Conservation (phyloP, 2,888 invertebrate species). For the Tiphia femorata region DNA sequence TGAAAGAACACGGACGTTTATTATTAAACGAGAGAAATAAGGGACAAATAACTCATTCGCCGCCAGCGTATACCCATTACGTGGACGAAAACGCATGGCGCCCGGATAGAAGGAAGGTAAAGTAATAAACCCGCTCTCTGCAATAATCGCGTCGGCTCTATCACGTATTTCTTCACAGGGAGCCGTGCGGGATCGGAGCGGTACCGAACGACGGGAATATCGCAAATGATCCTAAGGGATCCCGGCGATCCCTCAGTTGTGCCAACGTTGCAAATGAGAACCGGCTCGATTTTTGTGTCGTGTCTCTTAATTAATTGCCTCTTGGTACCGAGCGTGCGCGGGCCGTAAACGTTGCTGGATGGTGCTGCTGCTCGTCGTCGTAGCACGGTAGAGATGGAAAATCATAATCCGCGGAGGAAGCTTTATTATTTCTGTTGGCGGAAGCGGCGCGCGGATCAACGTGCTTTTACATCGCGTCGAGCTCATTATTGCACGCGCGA, state of each 20-base stretch:
- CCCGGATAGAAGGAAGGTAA: slow-evolving; percentile 15
- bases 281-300: slow-evolving; percentile 30
- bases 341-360: slow-evolving; percentile 20
- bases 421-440: slow-evolving; percentile 20
- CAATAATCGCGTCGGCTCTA: slow-evolving; percentile 25
- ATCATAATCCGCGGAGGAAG: slow-evolving; percentile 18
- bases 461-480: slow-evolving; percentile 9
- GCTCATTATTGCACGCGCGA: slow-evolving; percentile 16
- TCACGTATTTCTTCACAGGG: slow-evolving; percentile 11
- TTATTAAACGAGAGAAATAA: too few species aligned
- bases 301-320: slow-evolving; percentile 40
- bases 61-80: slow-evolving; percentile 34
- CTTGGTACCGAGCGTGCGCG: slow-evolving; percentile 7
- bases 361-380: slow-evolving; percentile 9
- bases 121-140: slow-evolving; percentile 24
- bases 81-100: slow-evolving; percentile 23
- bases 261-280: slow-evolving; percentile 32
- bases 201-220: slow-evolving; percentile 6
- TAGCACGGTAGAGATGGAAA: slow-evolving; percentile 19
- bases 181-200: not conserved
- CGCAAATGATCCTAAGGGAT: slow-evolving; percentile 24
- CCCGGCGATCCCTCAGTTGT: slow-evolving; percentile 9
- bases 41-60: too few species aligned
- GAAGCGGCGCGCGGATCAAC: slow-evolving; percentile 8
- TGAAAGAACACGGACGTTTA: too few species aligned